Base-by-base conservation (phyloP, 37 sponge, comb jelly and placozoan species). In the Diacarnus erythraeanus region DNA sequence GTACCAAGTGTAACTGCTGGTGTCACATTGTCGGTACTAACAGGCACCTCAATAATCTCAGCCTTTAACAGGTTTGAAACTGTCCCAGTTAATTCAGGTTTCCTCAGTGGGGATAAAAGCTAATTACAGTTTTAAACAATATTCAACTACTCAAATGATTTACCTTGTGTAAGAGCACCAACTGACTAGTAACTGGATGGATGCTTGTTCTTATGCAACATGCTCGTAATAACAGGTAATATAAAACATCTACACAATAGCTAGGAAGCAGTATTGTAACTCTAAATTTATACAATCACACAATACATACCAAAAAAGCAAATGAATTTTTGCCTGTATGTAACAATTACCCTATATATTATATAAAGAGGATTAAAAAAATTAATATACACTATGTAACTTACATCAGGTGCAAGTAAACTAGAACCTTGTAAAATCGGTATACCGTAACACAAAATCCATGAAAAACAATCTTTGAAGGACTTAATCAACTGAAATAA, bases 161-260 rank as follows among this genome's bases (percentile, higher is more conserved):
- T 41, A 74, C 74, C 57, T 41, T 20, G 31, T 51, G 57, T 25
- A 56, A 74, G 30, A 64, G 22, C 8, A 35, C 29, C 66, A 94
- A 71, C 56, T 78, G 64, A 59, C 86, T 42, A 12, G 87, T 87
- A 22, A 92, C 86, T 23, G 96, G 96, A 66, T 96, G 96, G 26
- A 47, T 65, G 10, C 15, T 34, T 9, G 79, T 79, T 0, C 73
- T n/a, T 1, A 5, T 59, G 2, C 44, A 56, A 27, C 80, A 61
- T 10, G 88, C 36, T 37, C 85, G 85, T 56, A 95, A 68, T 58
- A 60, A 70, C 39, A 96, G 78, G 66, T 87, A 96, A 60, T 78
- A 92, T 71, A 89, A 54, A 2, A 86, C 58, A 64, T 93, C 89
- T 17, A 89, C 25, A 31, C 80, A 82, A 65, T 89, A 93, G 42